Evolutionary conservation across 2,113 vertebrate species (phyloP).

Genomic region (Bungarus multicinctus): DNA sequence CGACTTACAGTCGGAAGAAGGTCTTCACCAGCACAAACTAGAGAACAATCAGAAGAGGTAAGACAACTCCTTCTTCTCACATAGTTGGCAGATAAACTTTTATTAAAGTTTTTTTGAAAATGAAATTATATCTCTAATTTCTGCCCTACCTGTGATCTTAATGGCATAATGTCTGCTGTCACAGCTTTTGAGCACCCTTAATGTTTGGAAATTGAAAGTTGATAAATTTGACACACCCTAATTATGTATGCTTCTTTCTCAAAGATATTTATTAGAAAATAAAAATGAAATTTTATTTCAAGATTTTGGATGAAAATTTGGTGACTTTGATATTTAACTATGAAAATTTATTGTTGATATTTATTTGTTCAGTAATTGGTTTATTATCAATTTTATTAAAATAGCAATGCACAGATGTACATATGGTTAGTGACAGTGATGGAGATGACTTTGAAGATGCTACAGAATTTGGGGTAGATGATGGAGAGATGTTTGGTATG

Average conservation of each 20-base stretch:
- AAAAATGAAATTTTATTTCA: not conserved
- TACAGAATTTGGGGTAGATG: conserved; percentile 96
- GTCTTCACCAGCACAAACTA: conserved; percentile 83
- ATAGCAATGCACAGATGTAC: conserved; percentile 90
- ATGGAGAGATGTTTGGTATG: conserved; percentile 96
- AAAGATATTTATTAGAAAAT: not conserved
- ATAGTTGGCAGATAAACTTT: not conserved
- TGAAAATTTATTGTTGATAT: not conserved
- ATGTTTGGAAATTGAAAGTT: too few species aligned
- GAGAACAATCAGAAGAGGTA: conserved; percentile 93
- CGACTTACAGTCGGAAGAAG: conserved; percentile 92
- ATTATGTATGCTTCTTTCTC: not conserved
- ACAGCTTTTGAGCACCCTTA: too few species aligned
- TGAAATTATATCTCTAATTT: not conserved
- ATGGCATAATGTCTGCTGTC: not conserved
- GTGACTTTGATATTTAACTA: not conserved
- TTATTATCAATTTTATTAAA: conserved; percentile 39
- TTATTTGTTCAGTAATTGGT: not conserved
- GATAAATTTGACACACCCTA: too few species aligned
- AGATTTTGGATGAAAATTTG: not conserved
- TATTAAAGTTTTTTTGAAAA: not conserved
- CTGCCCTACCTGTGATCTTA: not conserved
- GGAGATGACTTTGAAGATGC: conserved; percentile 98
- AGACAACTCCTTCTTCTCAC: not conserved
- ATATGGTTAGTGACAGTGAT: conserved; percentile 99